A percentile compares a stretch with the other conserved stretches of the same genome.
These are phyloP conservation scores for Macroglossus sobrinus DNA, from an alignment of 2,113 vertebrate species.

Conservation along the genomic window DNA sequence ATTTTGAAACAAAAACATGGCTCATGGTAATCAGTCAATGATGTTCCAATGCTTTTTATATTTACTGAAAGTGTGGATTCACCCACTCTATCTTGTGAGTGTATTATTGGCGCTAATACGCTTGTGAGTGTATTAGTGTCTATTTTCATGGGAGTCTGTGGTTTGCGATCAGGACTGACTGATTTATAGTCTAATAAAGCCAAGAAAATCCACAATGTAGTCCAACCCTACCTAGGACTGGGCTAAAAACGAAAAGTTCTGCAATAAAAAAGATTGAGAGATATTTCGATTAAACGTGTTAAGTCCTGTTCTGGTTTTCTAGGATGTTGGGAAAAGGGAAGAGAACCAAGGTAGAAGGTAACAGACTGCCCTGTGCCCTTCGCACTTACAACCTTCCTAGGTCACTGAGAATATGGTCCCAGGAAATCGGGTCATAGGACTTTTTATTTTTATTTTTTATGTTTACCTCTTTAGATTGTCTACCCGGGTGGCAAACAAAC, in stretches of 20 bases:
- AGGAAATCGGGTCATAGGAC: not conserved
- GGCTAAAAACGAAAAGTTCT: not conserved
- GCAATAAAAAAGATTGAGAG: not conserved
- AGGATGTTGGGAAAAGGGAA: not conserved
- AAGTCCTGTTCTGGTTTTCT: not conserved
- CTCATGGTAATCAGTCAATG: conserved; percentile 11
- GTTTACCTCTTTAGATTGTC: not conserved
- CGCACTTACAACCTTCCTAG: not conserved
- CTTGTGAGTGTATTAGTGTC: not conserved
- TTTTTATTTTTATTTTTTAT: not conserved
- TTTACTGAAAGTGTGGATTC: conserved; percentile 6
- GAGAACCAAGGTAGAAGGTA: not conserved
- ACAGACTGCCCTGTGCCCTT: not conserved
- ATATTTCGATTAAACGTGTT: not conserved
- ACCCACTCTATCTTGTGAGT: not conserved
- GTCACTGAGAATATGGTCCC: not conserved
- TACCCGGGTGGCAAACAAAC: not conserved
- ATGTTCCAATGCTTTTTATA: not conserved
- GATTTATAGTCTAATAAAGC: not conserved
- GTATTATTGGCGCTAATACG: not conserved
- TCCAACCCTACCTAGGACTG: not conserved
- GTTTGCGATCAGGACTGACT: not conserved
- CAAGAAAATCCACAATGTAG: not conserved
- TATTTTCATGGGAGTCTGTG: not conserved
- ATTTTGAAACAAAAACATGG: conserved; percentile 38